Percentiles rank a stretch among this genome's conserved stretches.
Conservation (phyloP, 1,140 invertebrate species). For the Bacillus rossius region DNA sequence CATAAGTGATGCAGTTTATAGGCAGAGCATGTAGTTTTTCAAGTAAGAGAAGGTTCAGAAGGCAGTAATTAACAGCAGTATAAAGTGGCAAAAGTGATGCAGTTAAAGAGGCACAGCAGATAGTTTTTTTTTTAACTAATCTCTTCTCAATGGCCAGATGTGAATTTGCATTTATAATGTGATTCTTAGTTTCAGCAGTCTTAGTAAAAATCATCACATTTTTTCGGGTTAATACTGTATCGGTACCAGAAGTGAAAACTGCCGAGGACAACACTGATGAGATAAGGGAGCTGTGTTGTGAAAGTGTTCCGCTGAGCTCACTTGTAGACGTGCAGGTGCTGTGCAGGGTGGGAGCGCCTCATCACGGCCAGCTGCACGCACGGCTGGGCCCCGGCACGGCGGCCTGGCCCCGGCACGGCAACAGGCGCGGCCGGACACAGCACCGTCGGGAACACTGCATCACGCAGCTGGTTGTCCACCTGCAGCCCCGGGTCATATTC, state of each 20-base stretch:
- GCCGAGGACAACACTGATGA: not conserved
- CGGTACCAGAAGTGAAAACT: not conserved
- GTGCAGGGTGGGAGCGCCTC: constrained; percentile 48
- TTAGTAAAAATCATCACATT: too few species aligned
- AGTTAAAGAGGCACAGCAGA: too few species aligned
- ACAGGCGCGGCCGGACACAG: constrained; percentile 51
- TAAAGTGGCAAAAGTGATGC: too few species aligned
- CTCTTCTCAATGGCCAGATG: too few species aligned
- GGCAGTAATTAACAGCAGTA: too few species aligned
- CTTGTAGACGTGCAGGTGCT: constrained; percentile 58
- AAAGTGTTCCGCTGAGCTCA: constrained; percentile 20
- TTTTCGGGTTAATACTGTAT: too few species aligned
- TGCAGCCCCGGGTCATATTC: constrained; percentile 34
- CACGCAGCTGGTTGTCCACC: constrained; percentile 73
- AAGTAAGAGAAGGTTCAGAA: too few species aligned
- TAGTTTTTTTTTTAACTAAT: too few species aligned
- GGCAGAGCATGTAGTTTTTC: too few species aligned
- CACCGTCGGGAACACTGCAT: constrained; percentile 71
- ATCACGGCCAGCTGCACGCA: constrained; percentile 62
- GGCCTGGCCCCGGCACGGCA: constrained; percentile 40
- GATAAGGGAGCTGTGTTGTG: not conserved
- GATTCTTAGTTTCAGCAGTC: too few species aligned
- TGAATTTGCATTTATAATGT: not conserved
- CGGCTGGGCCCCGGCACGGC: constrained; percentile 51
- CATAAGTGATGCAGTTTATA: too few species aligned